Evolutionary conservation across 1,140 invertebrate species (phyloP).

Genomic region (Luehdorfia chinensis): DNA sequence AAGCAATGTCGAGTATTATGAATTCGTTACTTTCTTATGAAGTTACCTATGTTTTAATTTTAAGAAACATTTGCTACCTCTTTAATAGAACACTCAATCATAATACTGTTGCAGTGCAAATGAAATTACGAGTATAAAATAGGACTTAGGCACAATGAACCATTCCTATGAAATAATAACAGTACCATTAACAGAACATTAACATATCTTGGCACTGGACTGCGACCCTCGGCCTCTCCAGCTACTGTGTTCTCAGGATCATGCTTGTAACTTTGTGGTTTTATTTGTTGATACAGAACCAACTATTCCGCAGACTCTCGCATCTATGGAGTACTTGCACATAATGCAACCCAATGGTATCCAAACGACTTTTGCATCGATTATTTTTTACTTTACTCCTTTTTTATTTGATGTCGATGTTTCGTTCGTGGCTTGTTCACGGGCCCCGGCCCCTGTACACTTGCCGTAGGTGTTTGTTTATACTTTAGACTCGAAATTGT

Average conservation of each 20-base stretch:
- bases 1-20: too few species aligned
- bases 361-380: constrained; percentile 59
- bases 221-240: constrained; percentile 13
- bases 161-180: too few species aligned
- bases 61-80: too few species aligned
- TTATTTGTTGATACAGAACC: constrained; percentile 75
- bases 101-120: too few species aligned
- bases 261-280: constrained; percentile 69
- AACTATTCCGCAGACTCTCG: constrained; percentile 70
- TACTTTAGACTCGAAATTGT: constrained; percentile 65
- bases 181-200: too few species aligned
- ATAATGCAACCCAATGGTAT: constrained; percentile 74
- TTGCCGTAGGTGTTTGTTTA: constrained; percentile 48
- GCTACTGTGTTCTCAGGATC: constrained; percentile 25
- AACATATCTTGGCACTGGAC: constrained; percentile 10
- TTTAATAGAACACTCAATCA: too few species aligned
- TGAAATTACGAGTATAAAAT: too few species aligned
- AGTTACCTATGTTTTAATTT: too few species aligned
- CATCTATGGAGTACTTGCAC: constrained; percentile 75
- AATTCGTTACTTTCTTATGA: too few species aligned
- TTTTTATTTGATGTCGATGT: constrained; percentile 29
- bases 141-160: too few species aligned
- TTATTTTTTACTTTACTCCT: constrained; percentile 39
- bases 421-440: constrained; percentile 38
- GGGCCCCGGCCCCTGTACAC: constrained; percentile 34